These are phyloP conservation scores for Stenchaetothrips biformis DNA, from an alignment of 2,888 invertebrate species.

Conservation along the genomic window DNA sequence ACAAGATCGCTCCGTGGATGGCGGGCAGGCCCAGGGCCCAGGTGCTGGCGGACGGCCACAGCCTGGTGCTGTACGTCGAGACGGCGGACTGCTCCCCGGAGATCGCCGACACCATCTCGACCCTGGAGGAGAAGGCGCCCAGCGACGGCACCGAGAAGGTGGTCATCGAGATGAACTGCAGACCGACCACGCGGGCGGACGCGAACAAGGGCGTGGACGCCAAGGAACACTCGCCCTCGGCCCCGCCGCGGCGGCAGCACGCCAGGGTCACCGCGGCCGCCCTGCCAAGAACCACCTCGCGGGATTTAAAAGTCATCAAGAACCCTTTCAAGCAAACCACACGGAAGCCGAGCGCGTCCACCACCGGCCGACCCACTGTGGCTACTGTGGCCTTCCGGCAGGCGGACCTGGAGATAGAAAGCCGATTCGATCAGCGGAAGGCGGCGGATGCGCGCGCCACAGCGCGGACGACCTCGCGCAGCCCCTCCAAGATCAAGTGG, in stretches of 20 bases:
- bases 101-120: background rate
- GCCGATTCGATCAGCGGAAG: too few relatives aligned
- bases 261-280: background rate
- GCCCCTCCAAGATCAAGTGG: too few relatives aligned
- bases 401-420: too few relatives aligned
- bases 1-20: too few relatives aligned
- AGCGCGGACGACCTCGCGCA: too few relatives aligned
- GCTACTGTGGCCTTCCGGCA: too few relatives aligned
- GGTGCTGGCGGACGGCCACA: background rate
- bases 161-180: slow-evolving; percentile 1
- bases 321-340: too few relatives aligned
- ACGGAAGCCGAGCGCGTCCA: too few relatives aligned
- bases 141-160: background rate
- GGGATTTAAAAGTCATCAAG: background rate
- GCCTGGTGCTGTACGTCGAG: background rate
- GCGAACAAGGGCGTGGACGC: background rate
- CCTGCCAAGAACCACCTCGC: background rate
- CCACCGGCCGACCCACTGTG: too few relatives aligned
- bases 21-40: too few relatives aligned
- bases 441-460: too few relatives aligned
- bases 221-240: background rate
- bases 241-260: background rate
- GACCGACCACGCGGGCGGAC: background rate
- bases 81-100: background rate
- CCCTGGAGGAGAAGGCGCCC: background rate